phyloP scores from a whole-genome alignment of 2,113 vertebrate genomes.

The Rhinopomastus cyanomelas region DNA sequence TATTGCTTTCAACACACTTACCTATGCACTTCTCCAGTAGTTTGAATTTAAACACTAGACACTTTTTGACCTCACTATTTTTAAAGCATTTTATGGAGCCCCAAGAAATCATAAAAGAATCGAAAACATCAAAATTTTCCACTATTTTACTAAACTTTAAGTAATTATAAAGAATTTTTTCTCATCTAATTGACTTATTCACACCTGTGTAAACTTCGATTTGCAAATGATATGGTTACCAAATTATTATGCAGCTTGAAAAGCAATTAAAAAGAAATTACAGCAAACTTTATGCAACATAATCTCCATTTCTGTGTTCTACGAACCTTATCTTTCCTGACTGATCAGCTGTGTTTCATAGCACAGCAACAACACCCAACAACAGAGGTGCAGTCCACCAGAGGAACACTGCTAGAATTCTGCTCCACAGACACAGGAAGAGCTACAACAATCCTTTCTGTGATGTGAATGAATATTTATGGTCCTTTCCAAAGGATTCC shows the following conservation, averaged over 20 bases:
- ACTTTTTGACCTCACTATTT: neutral
- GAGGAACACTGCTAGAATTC: neutral
- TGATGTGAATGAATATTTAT: neutral
- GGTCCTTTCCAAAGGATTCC: neutral
- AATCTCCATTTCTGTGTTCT: neutral
- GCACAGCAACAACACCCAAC: fast-evolving
- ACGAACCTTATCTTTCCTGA: neutral
- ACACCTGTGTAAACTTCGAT: neutral
- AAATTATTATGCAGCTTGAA: neutral
- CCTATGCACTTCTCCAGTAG: neutral
- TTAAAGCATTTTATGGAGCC: neutral
- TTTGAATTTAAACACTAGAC: neutral
- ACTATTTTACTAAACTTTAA: neutral
- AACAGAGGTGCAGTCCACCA: neutral
- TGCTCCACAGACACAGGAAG: neutral
- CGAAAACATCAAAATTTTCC: neutral
- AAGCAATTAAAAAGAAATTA: conserved; percentile 34
- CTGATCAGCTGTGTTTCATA: neutral
- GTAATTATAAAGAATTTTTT: neutral
- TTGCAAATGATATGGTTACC: neutral
- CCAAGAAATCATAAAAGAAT: neutral
- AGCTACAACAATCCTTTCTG: neutral
- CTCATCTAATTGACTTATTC: neutral
- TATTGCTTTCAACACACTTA: neutral
- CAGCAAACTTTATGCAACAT: neutral